Evolutionary conservation across 2,888 invertebrate genomes (phyloP).

Genomic region (Thecophora atra): DNA sequence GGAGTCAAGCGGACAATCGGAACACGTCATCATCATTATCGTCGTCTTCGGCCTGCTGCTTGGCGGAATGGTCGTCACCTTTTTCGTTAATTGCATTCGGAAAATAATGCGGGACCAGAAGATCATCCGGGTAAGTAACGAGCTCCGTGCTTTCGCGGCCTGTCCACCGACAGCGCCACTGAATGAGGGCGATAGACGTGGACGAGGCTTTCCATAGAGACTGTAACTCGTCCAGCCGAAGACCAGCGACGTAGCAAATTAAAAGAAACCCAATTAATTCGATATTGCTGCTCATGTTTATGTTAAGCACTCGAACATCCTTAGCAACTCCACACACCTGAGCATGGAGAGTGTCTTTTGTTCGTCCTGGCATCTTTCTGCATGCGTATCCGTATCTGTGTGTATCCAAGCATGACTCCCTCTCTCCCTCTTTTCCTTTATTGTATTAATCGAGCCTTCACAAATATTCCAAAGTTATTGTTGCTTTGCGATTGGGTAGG

Average conservation of each 20-base stretch:
- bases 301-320: constrained; percentile 5
- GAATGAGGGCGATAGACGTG: neutral
- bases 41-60: constrained; percentile 87
- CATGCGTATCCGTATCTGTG: too few relatives aligned
- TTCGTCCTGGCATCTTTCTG: too few relatives aligned
- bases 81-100: constrained; percentile 86
- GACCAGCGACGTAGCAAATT: neutral
- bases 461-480: too few relatives aligned
- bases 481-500: too few relatives aligned
- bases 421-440: too few relatives aligned
- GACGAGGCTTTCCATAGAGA: neutral
- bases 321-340: neutral
- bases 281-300: neutral
- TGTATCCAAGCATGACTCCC: too few relatives aligned
- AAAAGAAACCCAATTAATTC: neutral
- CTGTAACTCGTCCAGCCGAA: neutral
- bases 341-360: too few relatives aligned
- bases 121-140: constrained; percentile 71
- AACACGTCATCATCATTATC: constrained; percentile 86
- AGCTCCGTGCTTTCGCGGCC: neutral
- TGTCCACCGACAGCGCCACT: neutral
- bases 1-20: constrained; percentile 66
- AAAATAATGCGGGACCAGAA: constrained; percentile 88
- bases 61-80: constrained; percentile 87
- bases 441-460: too few relatives aligned